Conservation (phyloP, 1,140 invertebrate species). For the Diploscapter pachys region DNA sequence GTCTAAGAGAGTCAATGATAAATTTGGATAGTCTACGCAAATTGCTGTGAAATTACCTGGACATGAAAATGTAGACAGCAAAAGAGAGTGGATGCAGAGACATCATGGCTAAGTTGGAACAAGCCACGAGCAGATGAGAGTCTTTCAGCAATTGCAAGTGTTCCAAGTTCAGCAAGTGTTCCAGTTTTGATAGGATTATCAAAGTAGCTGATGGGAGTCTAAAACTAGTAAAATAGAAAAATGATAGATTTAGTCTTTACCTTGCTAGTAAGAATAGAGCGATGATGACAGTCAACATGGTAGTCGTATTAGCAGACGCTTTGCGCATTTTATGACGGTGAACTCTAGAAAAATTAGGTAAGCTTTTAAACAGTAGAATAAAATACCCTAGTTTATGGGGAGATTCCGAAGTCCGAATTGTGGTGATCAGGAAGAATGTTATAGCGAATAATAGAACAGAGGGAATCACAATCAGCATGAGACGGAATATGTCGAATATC, state of each 20-base stretch:
- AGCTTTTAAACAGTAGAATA: too few species aligned
- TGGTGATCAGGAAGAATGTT: conserved; percentile 34
- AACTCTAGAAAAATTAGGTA: too few species aligned
- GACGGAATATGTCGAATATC: conserved; percentile 35
- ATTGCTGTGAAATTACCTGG: conserved; percentile 21
- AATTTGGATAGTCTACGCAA: background rate
- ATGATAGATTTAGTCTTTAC: conserved; percentile 1
- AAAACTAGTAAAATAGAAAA: conserved; percentile 4
- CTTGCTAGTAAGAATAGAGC: conserved; percentile 36
- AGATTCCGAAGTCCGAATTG: conserved; percentile 9
- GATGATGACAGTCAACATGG: conserved; percentile 40
- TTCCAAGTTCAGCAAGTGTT: too few species aligned
- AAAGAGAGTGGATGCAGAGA: conserved; percentile 38
- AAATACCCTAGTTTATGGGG: too few species aligned
- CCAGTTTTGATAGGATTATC: conserved; percentile 4
- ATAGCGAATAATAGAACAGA: conserved; percentile 25
- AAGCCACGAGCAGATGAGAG: conserved; percentile 27
- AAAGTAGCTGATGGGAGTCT: conserved; percentile 33
- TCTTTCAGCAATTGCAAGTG: conserved; percentile 26
- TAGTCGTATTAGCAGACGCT: conserved; percentile 33
- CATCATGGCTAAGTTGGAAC: conserved; percentile 34
- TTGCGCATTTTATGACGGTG: conserved; percentile 23
- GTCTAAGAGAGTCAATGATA: conserved; percentile 15
- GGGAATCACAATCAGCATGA: conserved; percentile 18
- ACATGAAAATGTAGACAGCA: conserved; percentile 41